A percentile compares a stretch with the other conserved stretches of the same genome.
Conservation (phyloP, 2,797 vertebrate species). For the Sphenodon punctatus region DNA sequence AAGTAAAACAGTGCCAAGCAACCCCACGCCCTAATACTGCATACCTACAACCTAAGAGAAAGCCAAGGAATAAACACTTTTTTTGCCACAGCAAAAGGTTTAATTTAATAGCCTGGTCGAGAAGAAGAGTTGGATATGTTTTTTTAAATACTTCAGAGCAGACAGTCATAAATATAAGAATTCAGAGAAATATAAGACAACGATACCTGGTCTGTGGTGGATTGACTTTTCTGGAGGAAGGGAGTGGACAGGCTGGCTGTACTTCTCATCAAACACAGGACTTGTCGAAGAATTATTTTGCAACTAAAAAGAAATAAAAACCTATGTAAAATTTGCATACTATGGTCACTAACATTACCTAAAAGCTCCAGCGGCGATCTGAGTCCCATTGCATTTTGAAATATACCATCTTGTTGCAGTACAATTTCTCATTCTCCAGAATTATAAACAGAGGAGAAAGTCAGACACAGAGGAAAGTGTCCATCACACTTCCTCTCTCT, state of each 20-base stretch:
- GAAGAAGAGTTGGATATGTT: neutral
- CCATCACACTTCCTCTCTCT: no score
- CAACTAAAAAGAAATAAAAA: constrained; percentile 69
- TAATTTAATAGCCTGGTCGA: neutral
- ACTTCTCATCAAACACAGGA: constrained; percentile 67
- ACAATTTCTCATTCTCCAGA: neutral
- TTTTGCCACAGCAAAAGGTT: neutral
- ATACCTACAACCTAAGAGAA: no score
- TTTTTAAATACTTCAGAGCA: neutral
- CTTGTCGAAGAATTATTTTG: constrained; percentile 73
- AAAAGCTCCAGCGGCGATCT: neutral
- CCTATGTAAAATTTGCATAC: neutral
- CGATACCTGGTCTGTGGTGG: constrained; percentile 70
- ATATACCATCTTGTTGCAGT: neutral
- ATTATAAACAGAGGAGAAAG: neutral
- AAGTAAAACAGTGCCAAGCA: no score
- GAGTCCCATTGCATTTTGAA: neutral
- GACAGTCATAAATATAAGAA: neutral
- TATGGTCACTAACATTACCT: neutral
- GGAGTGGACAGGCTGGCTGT: constrained; percentile 29
- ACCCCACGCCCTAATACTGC: no score
- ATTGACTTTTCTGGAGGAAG: constrained; percentile 54
- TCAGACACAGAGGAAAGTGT: no score
- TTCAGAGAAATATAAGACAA: neutral
- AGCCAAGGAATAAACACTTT: neutral